A percentile compares a stretch with the other conserved stretches of the same genome.
Evolutionary conservation across 2,797 vertebrate species (phyloP).

Genomic region (Spinus pinus): DNA sequence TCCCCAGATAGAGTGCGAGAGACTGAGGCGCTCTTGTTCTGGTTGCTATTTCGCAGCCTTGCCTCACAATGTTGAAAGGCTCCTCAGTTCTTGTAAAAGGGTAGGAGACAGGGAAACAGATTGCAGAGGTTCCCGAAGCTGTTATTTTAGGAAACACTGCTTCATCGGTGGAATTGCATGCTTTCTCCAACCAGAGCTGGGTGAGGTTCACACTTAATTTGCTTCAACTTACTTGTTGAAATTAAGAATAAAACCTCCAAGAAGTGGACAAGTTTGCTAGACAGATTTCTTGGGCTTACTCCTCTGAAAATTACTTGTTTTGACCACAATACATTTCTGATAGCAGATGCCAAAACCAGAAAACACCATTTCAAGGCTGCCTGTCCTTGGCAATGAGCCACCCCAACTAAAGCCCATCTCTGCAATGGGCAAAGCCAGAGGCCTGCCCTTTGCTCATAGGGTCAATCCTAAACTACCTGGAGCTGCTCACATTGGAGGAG

Average conservation of each 20-base stretch:
- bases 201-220: background rate
- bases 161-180: conserved; percentile 46
- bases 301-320: background rate
- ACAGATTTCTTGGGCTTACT: background rate
- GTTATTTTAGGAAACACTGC: conserved; percentile 74
- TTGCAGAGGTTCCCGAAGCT: conserved; percentile 66
- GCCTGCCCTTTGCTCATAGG: rapidly evolving
- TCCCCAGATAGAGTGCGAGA: conserved; percentile 47
- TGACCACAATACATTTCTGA: background rate
- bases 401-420: background rate
- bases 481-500: background rate
- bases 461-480: background rate
- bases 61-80: conserved; percentile 70
- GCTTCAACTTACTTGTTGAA: background rate
- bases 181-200: conserved; percentile 51
- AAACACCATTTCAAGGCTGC: background rate
- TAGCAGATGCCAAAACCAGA: background rate
- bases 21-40: conserved; percentile 74
- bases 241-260: background rate
- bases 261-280: background rate
- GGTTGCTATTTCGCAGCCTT: conserved; percentile 52
- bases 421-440: background rate
- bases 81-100: conserved; percentile 70
- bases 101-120: conserved; percentile 57
- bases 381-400: background rate